Conservation (phyloP, 1,140 invertebrate genomes). For the Dolichoris vasculosae region DNA sequence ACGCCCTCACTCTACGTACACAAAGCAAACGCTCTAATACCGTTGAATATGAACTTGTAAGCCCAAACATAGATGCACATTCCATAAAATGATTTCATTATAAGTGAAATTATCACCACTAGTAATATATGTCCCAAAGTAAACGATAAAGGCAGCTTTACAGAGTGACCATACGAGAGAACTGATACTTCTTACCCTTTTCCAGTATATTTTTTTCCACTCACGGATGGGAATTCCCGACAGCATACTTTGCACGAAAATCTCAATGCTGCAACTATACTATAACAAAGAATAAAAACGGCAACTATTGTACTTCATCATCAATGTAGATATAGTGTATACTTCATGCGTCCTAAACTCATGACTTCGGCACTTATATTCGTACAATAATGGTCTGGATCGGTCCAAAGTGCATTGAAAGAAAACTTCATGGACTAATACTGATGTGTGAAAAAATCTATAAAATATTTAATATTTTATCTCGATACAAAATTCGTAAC, state of each 20-base stretch:
- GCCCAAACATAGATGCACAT: not conserved
- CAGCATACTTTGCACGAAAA: not conserved
- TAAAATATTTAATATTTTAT: no score
- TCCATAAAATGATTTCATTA: constrained; percentile 18
- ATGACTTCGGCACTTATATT: no score
- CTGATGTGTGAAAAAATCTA: no score
- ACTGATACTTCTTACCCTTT: not conserved
- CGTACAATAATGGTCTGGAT: no score
- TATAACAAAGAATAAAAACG: not conserved
- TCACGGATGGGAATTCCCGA: not conserved
- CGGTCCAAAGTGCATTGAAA: no score
- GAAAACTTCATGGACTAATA: no score
- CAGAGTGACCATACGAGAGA: not conserved
- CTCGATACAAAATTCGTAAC: no score
- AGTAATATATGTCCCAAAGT: not conserved
- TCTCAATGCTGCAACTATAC: not conserved
- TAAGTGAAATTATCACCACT: not conserved
- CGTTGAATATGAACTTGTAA: not conserved
- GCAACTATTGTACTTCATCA: no score
- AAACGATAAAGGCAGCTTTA: not conserved
- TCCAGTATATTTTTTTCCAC: not conserved
- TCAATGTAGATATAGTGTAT: no score
- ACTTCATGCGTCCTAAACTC: no score
- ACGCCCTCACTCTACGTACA: not conserved
- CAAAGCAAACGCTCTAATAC: constrained; percentile 21